Evolutionary conservation across 2,113 vertebrate species (phyloP).

Genomic region (Clupea harengus): DNA sequence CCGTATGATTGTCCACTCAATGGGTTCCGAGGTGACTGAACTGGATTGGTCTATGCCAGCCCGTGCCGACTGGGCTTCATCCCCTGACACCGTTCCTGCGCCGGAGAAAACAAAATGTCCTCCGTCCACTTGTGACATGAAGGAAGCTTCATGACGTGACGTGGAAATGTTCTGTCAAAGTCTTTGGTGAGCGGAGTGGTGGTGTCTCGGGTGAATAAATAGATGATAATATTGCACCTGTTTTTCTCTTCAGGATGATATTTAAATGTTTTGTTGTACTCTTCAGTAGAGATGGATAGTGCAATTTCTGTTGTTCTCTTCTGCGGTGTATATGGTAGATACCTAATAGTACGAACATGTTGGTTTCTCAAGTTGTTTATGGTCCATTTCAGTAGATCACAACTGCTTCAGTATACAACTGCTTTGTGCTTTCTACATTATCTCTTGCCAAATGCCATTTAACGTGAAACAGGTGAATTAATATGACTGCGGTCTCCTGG

Average conservation of each 20-base stretch:
- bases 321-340: background rate
- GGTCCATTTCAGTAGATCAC: background rate
- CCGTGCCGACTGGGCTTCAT: background rate
- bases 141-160: background rate
- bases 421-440: background rate
- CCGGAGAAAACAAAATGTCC: background rate
- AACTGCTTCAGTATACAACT: background rate
- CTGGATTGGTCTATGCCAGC: background rate
- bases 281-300: background rate
- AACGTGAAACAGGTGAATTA: background rate
- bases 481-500: background rate
- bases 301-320: background rate
- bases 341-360: background rate
- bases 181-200: background rate
- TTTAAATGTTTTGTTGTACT: background rate
- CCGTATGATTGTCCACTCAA: background rate
- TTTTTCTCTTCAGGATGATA: background rate
- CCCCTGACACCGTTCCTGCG: too few relatives aligned
- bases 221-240: background rate
- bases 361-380: background rate
- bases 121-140: background rate
- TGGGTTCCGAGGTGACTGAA: background rate
- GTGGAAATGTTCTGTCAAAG: background rate
- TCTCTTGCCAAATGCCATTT: background rate
- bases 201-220: background rate